Conservation (phyloP, 2,113 vertebrate species). For the Corythornis vintsioides region DNA sequence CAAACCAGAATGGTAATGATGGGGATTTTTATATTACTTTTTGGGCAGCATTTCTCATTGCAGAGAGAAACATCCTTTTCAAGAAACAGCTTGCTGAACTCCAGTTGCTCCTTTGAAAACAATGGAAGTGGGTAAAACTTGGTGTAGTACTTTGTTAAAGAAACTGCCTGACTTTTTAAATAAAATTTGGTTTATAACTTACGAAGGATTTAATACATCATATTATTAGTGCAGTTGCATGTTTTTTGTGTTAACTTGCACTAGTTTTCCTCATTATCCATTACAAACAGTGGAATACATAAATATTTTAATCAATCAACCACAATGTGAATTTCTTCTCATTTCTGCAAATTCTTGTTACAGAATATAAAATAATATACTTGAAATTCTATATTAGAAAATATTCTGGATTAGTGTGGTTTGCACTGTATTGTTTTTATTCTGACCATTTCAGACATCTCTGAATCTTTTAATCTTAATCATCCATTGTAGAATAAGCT, state of each 20-base stretch:
- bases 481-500: neutral
- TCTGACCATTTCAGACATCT: neutral
- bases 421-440: neutral
- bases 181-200: neutral
- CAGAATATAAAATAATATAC: neutral
- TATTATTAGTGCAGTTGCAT: neutral
- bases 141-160: neutral
- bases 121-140: neutral
- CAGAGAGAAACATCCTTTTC: neutral
- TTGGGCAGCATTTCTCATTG: neutral
- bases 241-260: neutral
- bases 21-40: neutral
- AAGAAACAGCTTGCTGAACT: neutral
- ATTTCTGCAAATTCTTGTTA: neutral
- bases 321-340: neutral
- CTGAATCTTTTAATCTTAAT: neutral
- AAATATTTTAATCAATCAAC: neutral
- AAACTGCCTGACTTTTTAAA: neutral
- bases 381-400: neutral
- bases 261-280: neutral
- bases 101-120: neutral
- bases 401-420: neutral
- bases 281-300: neutral
- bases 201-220: neutral
- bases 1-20: neutral